These are phyloP conservation scores for Helicoverpa zea DNA, from an alignment of 1,140 invertebrate genomes.

Conservation along the genomic window DNA sequence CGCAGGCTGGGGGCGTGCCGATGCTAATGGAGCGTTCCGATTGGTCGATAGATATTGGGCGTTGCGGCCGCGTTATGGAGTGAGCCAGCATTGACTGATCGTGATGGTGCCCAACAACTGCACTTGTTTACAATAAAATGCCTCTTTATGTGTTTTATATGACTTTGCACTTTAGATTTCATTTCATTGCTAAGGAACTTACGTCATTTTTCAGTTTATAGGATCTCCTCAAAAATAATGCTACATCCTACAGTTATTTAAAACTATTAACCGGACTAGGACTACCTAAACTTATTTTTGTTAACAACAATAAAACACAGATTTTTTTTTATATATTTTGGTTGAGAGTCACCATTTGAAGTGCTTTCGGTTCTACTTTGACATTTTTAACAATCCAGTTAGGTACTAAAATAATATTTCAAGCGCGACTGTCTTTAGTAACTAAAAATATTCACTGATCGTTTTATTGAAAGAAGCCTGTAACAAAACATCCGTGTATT, in stretches of 20 bases:
- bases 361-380: too few species aligned
- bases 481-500: too few species aligned
- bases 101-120: constrained; percentile 74
- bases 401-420: too few species aligned
- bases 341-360: too few species aligned
- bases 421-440: too few species aligned
- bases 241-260: constrained; percentile 8
- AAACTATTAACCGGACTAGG: background rate
- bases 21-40: constrained; percentile 57
- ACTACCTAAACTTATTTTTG: too few species aligned
- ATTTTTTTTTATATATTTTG: too few species aligned
- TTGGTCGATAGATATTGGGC: constrained; percentile 69
- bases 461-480: too few species aligned
- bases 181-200: constrained; percentile 77
- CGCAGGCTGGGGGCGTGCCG: constrained; percentile 77
- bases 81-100: constrained; percentile 73
- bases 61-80: constrained; percentile 71
- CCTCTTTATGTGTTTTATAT: constrained; percentile 85
- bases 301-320: too few species aligned
- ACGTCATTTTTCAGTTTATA: constrained; percentile 63
- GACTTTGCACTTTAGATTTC: constrained; percentile 78
- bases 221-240: constrained; percentile 35
- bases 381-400: too few species aligned
- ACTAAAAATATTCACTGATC: too few species aligned
- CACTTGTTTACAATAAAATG: constrained; percentile 84